Evolutionary conservation across 1,140 invertebrate genomes (phyloP).

Genomic region (Drosophila santomea): DNA sequence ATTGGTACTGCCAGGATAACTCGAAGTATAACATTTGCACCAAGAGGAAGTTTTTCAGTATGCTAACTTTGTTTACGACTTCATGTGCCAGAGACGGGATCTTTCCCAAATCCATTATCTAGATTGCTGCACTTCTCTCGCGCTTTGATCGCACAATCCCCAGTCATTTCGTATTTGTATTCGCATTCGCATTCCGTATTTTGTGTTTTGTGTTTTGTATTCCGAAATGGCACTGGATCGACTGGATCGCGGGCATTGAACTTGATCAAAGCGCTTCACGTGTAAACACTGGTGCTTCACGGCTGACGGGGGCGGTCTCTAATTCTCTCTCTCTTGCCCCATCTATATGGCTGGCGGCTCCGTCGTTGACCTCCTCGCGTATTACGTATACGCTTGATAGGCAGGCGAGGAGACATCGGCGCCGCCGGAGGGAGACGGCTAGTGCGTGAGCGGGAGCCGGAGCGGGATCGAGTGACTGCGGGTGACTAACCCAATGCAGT

Average conservation of each 20-base stretch:
- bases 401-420: background rate
- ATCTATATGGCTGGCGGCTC: background rate
- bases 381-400: conserved; percentile 38
- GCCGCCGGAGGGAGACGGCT: conserved; percentile 5
- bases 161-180: background rate
- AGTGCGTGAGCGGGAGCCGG: conserved; percentile 24
- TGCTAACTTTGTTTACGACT: background rate
- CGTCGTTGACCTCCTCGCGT: conserved; percentile 36
- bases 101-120: conserved; percentile 4
- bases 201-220: background rate
- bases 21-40: no score
- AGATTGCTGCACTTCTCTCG: background rate
- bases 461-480: background rate
- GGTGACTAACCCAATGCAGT: conserved; percentile 57
- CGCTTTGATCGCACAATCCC: conserved; percentile 1
- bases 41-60: no score
- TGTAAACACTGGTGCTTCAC: conserved; percentile 12
- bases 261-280: conserved; percentile 14
- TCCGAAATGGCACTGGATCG: conserved; percentile 11
- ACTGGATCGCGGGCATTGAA: conserved; percentile 10
- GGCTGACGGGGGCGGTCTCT: conserved; percentile 15
- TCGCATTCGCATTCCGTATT: background rate
- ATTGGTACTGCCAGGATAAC: no score
- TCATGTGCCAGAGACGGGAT: background rate
- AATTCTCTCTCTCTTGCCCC: conserved; percentile 5